Evolutionary conservation across 2,797 vertebrate species (phyloP), one percentile per base, ranked within the genome.

Genomic region (Melanotaenia pygmaea): DNA sequence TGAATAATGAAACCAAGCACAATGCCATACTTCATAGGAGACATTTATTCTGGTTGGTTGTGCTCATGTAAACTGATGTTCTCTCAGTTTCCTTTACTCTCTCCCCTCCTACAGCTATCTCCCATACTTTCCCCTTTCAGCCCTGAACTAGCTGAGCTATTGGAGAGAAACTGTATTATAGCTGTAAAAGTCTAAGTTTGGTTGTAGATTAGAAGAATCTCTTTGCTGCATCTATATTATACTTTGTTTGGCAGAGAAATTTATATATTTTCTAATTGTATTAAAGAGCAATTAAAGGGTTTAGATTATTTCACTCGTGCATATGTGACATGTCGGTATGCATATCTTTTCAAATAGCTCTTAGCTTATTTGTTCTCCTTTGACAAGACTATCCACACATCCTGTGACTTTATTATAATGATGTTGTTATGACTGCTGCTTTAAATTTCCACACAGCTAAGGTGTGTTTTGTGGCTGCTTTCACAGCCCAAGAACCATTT

Each of bases 111-210:
- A 59, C 37, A 54, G 79, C 71, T 67, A 30, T 77, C 57, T 40
- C 37, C 65, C 70, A 64, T 60, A 6, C 32, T 69, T 72, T 68
- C 51, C 61, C 64, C 84, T 81, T 30, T 22, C 9, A 7, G 75
- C 34, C 58, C 34, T 80, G 81, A 86, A 86, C 86, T 4, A n/a
- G 12, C 40, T 78, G 79, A 89, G 77, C 84, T 47, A 47, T 43
- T 2, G 11, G 58, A 76, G 66, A 43, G 34, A 35, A 72, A 57
- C 57, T 22, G 59, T 59, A 65, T 6, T 47, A 20, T 20, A 22
- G 72, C 75, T 74, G 45, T 43, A 18, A 60, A 32, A 51, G 50
- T 62, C 30, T 60, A 63, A 66, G 66, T 81, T 88, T 58, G 28
- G 54, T 26, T 59, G 18, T 60, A 54, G 58, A 70, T 54, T 43